Evolutionary conservation across 2,797 vertebrate species (phyloP), one percentile per base, ranked within the genome.

Genomic region (Pseudochaenichthys georgianus): DNA sequence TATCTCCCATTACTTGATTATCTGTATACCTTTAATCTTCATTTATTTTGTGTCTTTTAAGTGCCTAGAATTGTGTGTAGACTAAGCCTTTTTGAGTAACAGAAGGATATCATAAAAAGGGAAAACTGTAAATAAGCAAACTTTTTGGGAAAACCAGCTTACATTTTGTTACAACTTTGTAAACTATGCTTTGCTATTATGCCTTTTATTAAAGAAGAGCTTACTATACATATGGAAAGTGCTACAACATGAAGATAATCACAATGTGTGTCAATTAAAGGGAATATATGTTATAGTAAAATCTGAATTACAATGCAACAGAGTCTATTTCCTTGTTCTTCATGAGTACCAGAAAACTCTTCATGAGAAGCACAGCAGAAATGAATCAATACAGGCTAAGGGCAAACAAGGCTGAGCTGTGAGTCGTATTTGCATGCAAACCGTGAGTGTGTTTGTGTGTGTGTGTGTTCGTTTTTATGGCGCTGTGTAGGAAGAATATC

Each of bases 31-130:
- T 81, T 94, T 93, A 92, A 93, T 94, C 91, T 84, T 65, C 28
- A 85, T 85, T 38, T 81, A 74, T 86, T 88, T 88, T 82, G 74
- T 92, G 93, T 95, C 88, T 92, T 93, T 92, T 94, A 98, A 98
- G 97, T 98, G 97, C 97, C 97, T 98, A 92, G 82, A 91, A 85
- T 70, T 87, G 65, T 70, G 77, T 83, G 60, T 88, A 88, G 83
- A 89, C 67, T 57, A 83, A 80, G 85, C 87, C 84, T 88, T 87
- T 91, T 82, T 83, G 43, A 79, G 47, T 72, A 60, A 83, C 52
- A 72, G 53, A 84, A 77, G n/a, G 50, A 77, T 54, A 82, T 79
- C 55, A 74, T 53, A 81, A 91, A 80, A 91, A 92, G 80, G 82
- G 80, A 87, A 90, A 82, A 74, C 34, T 78, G 65, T 77, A 74